Percentiles rank a stretch among this genome's conserved stretches.
Conservation (phyloP, 2,888 invertebrate genomes). For the Agriopis marginaria region DNA sequence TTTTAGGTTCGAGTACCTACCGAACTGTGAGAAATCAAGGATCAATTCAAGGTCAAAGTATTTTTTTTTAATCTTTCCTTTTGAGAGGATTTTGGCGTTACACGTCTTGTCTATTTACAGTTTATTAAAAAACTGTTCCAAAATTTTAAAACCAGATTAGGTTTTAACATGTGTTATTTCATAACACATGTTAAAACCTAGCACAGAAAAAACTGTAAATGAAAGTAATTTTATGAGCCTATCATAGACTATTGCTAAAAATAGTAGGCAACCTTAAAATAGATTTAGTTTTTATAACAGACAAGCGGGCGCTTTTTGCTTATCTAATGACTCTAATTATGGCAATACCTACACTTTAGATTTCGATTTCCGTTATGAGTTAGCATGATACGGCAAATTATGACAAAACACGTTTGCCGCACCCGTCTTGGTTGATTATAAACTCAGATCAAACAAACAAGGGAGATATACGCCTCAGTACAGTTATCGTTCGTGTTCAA, state of each 20-base stretch:
- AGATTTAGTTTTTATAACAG: not conserved
- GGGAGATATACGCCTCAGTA: no score
- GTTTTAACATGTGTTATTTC: no score
- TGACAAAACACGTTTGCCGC: not conserved
- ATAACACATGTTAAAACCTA: not conserved
- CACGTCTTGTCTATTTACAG: no score
- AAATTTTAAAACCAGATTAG: no score
- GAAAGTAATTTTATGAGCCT: not conserved
- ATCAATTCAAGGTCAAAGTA: no score
- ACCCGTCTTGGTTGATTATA: no score
- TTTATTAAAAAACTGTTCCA: not conserved
- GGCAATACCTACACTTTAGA: not conserved
- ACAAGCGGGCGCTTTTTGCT: not conserved
- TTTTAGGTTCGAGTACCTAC: no score
- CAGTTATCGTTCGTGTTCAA: no score
- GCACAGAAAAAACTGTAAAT: not conserved
- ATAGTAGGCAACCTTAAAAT: slow-evolving; percentile 9
- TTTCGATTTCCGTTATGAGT: not conserved
- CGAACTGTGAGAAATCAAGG: no score
- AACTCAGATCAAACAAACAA: no score
- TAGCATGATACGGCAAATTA: slow-evolving; percentile 1
- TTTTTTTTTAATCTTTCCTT: no score
- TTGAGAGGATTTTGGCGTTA: no score
- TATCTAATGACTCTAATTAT: slow-evolving; percentile 6
- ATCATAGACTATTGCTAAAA: slow-evolving; percentile 3